Percentiles rank a stretch among this genome's conserved stretches.
Conservation (phyloP, 2,888 invertebrate species). For the Hyppa rectilinea region DNA sequence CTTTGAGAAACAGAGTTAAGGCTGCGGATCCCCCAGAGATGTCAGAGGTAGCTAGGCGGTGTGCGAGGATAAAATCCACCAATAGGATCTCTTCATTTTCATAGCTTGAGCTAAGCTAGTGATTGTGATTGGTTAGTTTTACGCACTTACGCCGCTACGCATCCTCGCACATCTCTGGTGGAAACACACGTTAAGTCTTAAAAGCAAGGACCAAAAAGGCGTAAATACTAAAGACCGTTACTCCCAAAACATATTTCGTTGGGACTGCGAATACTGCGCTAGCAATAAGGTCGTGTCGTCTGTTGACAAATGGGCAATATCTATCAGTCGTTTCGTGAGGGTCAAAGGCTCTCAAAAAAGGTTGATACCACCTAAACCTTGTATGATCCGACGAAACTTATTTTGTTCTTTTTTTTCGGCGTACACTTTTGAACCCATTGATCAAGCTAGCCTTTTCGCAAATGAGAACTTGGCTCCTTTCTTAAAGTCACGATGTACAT, state of each 20-base stretch:
- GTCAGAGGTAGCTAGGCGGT: too few species aligned
- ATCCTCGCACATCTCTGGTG: too few species aligned
- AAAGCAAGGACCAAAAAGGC: neutral
- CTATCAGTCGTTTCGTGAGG: constrained; percentile 49
- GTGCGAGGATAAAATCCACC: too few species aligned
- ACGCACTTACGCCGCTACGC: too few species aligned
- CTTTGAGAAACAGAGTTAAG: too few species aligned
- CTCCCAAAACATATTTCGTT: constrained; percentile 28
- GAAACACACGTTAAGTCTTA: too few species aligned
- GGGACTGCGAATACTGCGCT: constrained; percentile 6
- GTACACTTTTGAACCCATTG: constrained; percentile 5
- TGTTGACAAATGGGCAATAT: constrained; percentile 56
- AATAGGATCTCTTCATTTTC: too few species aligned
- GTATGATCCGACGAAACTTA: constrained; percentile 27
- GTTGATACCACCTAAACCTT: constrained; percentile 32
- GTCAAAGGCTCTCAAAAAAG: constrained; percentile 41
- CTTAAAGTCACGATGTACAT: too few species aligned
- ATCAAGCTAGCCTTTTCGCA: constrained; percentile 9
- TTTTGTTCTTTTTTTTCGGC: constrained; percentile 10
- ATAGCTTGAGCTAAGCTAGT: too few species aligned
- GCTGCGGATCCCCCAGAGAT: too few species aligned
- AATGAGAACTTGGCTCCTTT: neutral
- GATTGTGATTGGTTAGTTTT: too few species aligned
- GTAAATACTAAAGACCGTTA: constrained; percentile 1
- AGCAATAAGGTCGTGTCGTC: constrained; percentile 31